Evolutionary conservation across 2,888 invertebrate species (phyloP).

Genomic region (Muscina levida): DNA sequence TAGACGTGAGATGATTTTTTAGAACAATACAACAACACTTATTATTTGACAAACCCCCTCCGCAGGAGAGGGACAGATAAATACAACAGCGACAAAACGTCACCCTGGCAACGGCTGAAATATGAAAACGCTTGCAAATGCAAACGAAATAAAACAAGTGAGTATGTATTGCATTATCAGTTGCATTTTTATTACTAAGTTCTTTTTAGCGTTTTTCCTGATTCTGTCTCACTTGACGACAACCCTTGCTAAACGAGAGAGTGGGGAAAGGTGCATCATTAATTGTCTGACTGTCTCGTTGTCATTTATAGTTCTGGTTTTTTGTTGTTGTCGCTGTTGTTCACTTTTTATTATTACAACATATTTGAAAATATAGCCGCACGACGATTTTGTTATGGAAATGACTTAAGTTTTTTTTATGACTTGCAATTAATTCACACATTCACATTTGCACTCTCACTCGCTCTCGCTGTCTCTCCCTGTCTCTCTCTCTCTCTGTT

Average conservation of each 20-base stretch:
- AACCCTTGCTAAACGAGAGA: no score
- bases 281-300: not conserved
- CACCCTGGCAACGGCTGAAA: no score
- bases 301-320: constrained; percentile 8
- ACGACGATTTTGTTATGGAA: not conserved
- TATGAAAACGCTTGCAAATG: not conserved
- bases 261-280: not conserved
- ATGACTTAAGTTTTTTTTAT: constrained; percentile 1
- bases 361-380: constrained; percentile 9
- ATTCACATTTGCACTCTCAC: not conserved
- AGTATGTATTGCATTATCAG: no score
- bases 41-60: not conserved
- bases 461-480: not conserved
- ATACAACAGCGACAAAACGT: no score
- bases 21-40: not conserved
- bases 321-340: no score
- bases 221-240: no score
- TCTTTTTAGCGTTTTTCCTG: no score
- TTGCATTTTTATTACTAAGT: no score
- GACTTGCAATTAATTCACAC: not conserved
- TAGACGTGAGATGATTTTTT: constrained; percentile 4
- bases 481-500: no score
- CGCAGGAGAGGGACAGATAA: no score
- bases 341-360: constrained; percentile 8
- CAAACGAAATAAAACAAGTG: constrained; percentile 3